Conservation (phyloP, 1,140 invertebrate species). For the Metaphire vulgaris region DNA sequence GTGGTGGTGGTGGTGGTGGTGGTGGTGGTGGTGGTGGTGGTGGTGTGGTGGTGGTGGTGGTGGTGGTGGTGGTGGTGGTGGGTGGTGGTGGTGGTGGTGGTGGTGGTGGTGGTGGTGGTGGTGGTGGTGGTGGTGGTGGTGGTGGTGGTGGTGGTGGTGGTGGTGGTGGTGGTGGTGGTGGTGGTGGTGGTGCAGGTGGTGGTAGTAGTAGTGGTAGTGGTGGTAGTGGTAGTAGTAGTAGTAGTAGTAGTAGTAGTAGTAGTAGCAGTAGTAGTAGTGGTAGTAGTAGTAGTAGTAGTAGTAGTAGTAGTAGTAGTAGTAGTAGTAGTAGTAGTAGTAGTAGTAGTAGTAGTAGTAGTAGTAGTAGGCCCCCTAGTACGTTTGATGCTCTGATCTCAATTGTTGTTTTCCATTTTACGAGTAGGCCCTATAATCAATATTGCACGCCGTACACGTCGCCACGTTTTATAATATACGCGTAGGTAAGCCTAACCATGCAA, state of each 20-base stretch:
- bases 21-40: conserved; percentile 1
- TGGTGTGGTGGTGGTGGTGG: background rate
- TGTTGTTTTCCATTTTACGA: too few species aligned
- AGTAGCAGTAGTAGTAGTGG: background rate
- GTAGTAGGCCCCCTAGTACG: too few species aligned
- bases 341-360: conserved; percentile 3
- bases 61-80: background rate
- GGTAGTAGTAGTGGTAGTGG: background rate
- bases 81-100: background rate
- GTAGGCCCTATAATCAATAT: too few species aligned
- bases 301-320: conserved; percentile 2
- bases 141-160: background rate
- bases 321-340: conserved; percentile 2
- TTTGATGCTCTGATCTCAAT: too few species aligned
- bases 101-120: background rate
- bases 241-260: conserved; percentile 2
- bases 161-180: background rate
- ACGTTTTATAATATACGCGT: too few species aligned
- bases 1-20: conserved; percentile 1
- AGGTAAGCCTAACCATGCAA: too few species aligned
- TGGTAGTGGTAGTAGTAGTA: background rate
- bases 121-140: background rate
- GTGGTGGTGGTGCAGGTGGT: background rate
- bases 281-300: conserved; percentile 3
- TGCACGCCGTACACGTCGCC: too few species aligned